Conservation (phyloP, 2,797 vertebrate genomes). For the Catamblyrhynchus diadema region DNA sequence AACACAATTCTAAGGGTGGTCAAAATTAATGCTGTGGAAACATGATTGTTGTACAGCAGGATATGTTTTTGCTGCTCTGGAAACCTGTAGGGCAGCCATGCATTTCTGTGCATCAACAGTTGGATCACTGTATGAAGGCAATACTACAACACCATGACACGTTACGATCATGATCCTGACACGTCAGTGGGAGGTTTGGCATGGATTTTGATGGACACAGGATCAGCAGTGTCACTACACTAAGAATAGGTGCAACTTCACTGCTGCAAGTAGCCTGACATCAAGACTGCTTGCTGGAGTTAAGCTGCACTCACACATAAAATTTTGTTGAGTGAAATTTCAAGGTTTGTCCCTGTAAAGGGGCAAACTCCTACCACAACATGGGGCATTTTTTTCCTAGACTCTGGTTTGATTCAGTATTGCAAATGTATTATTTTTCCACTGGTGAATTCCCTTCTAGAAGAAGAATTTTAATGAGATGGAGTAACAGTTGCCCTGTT, state of each 20-base stretch:
- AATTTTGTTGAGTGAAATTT: neutral
- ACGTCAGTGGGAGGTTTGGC: neutral
- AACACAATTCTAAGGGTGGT: neutral
- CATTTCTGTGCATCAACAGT: neutral
- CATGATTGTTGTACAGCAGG: neutral
- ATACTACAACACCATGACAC: neutral
- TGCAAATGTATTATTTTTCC: neutral
- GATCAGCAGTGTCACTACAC: neutral
- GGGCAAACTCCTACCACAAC: neutral
- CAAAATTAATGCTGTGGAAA: neutral
- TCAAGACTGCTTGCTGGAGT: neutral
- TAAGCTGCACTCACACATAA: accelerated
- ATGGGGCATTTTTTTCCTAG: neutral
- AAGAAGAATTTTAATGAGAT: neutral
- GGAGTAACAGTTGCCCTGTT: neutral
- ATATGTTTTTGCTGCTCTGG: neutral
- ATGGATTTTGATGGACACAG: neutral
- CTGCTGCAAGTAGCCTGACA: neutral
- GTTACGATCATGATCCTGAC: neutral
- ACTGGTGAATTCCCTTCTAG: neutral
- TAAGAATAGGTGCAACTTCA: neutral
- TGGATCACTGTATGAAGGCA: neutral
- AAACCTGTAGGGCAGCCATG: neutral
- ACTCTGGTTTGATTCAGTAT: neutral
- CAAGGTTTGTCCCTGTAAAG: neutral